phyloP scores from a whole-genome alignment of 2,888 invertebrate species.

The Tenthredo distinguenda region DNA sequence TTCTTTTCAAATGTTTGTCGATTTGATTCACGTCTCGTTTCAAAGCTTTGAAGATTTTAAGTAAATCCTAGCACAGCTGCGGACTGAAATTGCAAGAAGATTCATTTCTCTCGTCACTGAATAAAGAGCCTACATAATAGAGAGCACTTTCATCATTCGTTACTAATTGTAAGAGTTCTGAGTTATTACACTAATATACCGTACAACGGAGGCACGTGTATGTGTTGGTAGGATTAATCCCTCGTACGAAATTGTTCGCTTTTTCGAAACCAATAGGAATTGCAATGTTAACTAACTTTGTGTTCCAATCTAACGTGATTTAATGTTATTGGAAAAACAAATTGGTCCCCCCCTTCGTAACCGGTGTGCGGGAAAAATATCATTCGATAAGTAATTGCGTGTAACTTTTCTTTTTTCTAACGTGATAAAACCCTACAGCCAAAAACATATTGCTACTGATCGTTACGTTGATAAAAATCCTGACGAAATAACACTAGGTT shows the following conservation, averaged over 20 bases:
- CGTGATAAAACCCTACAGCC: neutral
- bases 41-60: neutral
- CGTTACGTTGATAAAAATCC: neutral
- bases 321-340: constrained; percentile 34
- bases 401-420: neutral
- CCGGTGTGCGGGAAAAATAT: constrained; percentile 1
- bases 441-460: neutral
- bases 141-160: neutral
- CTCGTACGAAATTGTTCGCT: neutral
- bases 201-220: neutral
- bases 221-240: neutral
- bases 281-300: neutral
- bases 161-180: neutral
- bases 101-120: neutral
- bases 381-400: constrained; percentile 17
- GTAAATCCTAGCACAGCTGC: neutral
- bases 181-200: neutral
- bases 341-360: neutral
- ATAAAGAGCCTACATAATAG: neutral
- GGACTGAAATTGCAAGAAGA: neutral
- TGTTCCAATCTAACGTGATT: constrained; percentile 36
- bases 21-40: neutral
- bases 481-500: neutral
- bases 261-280: neutral
- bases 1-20: neutral